phyloP scores from a whole-genome alignment of 1,140 invertebrate genomes.

The Drosophila novamexicana region DNA sequence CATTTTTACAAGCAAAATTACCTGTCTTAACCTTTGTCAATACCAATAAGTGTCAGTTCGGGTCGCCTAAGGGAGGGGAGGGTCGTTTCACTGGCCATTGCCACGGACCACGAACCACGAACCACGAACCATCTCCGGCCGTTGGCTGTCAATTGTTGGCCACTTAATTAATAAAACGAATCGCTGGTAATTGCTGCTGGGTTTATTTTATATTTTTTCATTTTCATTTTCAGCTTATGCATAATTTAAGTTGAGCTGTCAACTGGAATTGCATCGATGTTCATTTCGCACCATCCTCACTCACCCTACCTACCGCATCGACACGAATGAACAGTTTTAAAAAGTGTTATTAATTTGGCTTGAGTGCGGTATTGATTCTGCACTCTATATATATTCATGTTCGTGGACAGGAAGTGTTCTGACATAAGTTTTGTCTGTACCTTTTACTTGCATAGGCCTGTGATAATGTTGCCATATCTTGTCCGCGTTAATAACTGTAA shows the following conservation, averaged over 20 bases:
- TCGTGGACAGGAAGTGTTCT: background rate
- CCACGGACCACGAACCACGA: background rate
- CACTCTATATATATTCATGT: constrained; percentile 5
- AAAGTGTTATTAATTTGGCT: constrained; percentile 17
- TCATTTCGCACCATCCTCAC: background rate
- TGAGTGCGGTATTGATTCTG: constrained; percentile 25
- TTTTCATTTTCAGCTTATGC: constrained; percentile 27
- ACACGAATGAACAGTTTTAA: constrained; percentile 12
- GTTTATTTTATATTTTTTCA: constrained; percentile 6
- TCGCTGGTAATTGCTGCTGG: background rate
- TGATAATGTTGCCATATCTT: background rate
- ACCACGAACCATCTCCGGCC: background rate
- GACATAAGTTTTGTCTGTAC: background rate
- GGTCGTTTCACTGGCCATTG: background rate
- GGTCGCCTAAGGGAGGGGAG: background rate
- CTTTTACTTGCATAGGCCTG: background rate
- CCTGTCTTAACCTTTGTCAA: constrained; percentile 33
- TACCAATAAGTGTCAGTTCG: constrained; percentile 16
- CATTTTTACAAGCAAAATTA: background rate
- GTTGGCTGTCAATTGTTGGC: constrained; percentile 13
- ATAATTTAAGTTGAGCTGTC: constrained; percentile 63
- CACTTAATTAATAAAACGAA: constrained; percentile 30
- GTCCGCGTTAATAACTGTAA: constrained; percentile 21
- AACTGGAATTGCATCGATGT: constrained; percentile 22
- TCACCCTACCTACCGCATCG: background rate